Evolutionary conservation across 2,113 vertebrate species (phyloP).

Genomic region (Gnathonemus echidnorhynchus): DNA sequence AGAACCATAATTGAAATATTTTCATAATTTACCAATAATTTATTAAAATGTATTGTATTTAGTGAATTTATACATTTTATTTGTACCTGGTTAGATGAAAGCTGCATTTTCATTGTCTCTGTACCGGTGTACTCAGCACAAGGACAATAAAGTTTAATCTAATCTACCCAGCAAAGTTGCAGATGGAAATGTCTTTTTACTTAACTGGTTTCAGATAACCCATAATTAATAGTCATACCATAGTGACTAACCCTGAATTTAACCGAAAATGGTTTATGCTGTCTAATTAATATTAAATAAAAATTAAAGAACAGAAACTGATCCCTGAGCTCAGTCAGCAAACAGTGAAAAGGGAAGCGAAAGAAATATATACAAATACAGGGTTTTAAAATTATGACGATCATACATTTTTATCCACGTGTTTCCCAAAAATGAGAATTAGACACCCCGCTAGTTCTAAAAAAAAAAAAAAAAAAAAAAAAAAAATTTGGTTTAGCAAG

Average conservation of each 20-base stretch:
- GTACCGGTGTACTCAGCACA: neutral
- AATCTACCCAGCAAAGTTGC: neutral
- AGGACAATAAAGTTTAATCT: neutral
- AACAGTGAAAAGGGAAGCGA: conserved; percentile 22
- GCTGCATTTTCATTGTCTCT: neutral
- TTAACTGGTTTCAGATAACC: neutral
- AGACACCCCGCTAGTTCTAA: neutral
- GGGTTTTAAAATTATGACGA: neutral
- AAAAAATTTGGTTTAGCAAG: neutral
- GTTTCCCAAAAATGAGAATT: neutral
- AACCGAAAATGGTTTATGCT: neutral
- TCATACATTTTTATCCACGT: neutral
- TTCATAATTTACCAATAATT: neutral
- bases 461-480: neutral
- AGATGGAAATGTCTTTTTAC: neutral
- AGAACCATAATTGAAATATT: neutral
- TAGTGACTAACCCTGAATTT: neutral
- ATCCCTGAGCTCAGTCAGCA: neutral
- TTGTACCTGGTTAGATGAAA: neutral
- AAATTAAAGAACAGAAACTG: neutral
- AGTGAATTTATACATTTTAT: neutral
- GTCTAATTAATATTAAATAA: neutral
- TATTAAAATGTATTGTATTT: neutral
- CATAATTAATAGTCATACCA: neutral
- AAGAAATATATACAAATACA: conserved; percentile 10